Percentiles rank a stretch among this genome's conserved stretches.
Conservation (phyloP, 2,113 vertebrate species). For the Dipodomys stephensi region DNA sequence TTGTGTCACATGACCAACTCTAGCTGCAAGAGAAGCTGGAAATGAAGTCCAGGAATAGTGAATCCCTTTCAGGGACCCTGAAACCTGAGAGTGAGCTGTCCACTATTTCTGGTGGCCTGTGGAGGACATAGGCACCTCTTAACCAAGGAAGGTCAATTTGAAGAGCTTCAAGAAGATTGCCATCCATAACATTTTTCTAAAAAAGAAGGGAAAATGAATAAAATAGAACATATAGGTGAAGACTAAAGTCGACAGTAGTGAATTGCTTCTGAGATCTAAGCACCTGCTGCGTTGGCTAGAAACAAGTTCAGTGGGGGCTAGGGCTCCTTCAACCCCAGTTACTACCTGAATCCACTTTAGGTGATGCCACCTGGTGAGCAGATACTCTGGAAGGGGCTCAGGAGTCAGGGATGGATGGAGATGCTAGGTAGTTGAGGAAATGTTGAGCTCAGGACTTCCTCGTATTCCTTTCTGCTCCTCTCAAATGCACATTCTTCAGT, state of each 20-base stretch:
- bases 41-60: background rate
- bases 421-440: background rate
- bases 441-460: background rate
- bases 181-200: background rate
- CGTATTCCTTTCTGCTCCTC: background rate
- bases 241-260: background rate
- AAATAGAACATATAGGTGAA: background rate
- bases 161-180: background rate
- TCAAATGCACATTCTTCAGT: background rate
- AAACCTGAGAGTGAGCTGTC: background rate
- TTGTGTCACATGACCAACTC: background rate
- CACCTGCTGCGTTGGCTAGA: background rate
- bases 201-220: background rate
- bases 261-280: background rate
- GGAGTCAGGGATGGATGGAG: background rate
- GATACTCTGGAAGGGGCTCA: background rate
- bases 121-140: background rate
- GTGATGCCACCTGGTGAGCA: background rate
- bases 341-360: background rate
- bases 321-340: background rate
- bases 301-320: background rate
- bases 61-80: background rate
- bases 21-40: background rate
- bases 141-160: no score
- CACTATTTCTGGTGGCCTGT: accelerated